Evolutionary conservation across 1,140 invertebrate genomes (phyloP), one percentile per base, ranked within the genome.

Genomic region (Sesamia nonagrioides): DNA sequence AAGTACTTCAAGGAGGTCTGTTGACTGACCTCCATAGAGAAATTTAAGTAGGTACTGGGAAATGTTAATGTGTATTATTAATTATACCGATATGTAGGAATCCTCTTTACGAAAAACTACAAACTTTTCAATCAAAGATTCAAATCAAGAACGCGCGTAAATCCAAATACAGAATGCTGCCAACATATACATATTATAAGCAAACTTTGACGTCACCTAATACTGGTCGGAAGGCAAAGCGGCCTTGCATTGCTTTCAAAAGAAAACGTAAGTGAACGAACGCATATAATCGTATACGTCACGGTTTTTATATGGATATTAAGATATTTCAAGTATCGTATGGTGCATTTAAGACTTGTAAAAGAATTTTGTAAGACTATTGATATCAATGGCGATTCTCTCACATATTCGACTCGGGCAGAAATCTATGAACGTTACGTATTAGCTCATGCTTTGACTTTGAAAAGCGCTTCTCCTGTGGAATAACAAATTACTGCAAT

Each of bases 211-310:
- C 73, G 37, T 61, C 73, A 75, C 6, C 18, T 15, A 11, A 50
- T 40, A 27, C 50, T 50, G 48, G 54, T 60, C 21, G 18, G 45
- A 74, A 74, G 37, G 54, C 40, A 8, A n/a, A 21, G 54, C 56
- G 72, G 72, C 72, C 72, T 74, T 74, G 72, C 72, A 11, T 61
- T 35, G 73, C 73, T 75, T 75, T 75, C 58, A 75, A 61, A 75
- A 75, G 56, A 75, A 75, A 75, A 75, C 42, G 73, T 37, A 74
- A 74, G 71, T 74, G 52, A 73, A 58, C n/a, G 21, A 52, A 54
- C 35, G 50, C 11, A 40, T 17, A 2, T 60, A 61, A 33, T 60
- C 21, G 27, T 61, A 45, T 48, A 74, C 54, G 35, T 58, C 52
- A 37, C 13, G 6, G n/a, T 54, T 40, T 72, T 9, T 56, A 17